Evolutionary conservation across 92 coral and sea anemone genomes (phyloP), one percentile per base, ranked within the genome.

Genomic region (Palythoa grandiflora): DNA sequence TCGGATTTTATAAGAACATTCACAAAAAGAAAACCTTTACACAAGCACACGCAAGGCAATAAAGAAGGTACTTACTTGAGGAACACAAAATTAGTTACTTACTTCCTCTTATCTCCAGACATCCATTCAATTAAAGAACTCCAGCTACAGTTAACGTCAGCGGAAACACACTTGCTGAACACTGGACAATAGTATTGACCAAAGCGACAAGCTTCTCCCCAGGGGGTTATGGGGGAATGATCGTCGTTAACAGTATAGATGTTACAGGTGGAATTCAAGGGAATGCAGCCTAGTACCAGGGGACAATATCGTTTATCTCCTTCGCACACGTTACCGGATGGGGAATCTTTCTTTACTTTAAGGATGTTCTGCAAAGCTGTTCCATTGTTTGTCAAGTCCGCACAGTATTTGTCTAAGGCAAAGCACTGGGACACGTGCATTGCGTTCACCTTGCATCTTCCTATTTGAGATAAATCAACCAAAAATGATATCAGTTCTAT

Each of bases 181-280:
- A 81, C 59, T 0, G 86, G 61, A 40, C 86, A 81, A 44, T 81
- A 81, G 86, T 81, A 81, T 15, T 81, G 14, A 1, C 86, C 86
- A 47, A 81, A 81, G 17, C 35, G 57, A 68, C 86, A 81, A 17
- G 86, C 86, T 16, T 81, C 73, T 14, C 86, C 86, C 86, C 86
- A 81, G 47, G 86, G 86, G 60, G 86, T 81, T 4, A 81, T 68
- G 40, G 86, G 86, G 7, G 75, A 20, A 12, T 65, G 19, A 13
- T 81, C 86, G 12, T 81, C 57, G 15, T 81, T 81, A 28, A 65
- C 40, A 1, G 86, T 38, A 9, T 65, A 65, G 59, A 81, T 13
- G 61, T 81, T 75, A 66, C 86, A 81, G 0, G 75, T 81, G 3
- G 86, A 48, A 66, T 81, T 81, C 19, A 66, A 1, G 3, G 73